phyloP scores from a whole-genome alignment of 1,140 invertebrate species.

The Micrasema longulum region DNA sequence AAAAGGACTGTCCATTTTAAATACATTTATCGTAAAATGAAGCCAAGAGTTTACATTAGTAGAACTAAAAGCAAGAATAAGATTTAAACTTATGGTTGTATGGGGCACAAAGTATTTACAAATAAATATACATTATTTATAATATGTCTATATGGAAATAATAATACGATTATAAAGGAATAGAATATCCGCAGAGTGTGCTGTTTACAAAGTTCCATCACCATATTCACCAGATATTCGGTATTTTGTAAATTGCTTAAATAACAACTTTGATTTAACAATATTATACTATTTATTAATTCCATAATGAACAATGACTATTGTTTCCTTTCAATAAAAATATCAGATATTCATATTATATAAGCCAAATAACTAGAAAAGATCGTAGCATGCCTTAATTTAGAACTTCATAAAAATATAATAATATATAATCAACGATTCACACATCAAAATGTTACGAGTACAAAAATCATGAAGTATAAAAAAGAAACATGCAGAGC shows the following conservation, averaged over 20 bases:
- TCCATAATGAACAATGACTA: slow-evolving; percentile 29
- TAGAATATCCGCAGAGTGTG: not conserved
- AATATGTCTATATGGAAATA: not conserved
- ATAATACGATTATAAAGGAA: no score
- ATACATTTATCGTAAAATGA: slow-evolving; percentile 4
- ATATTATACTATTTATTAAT: slow-evolving; percentile 35
- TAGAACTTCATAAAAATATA: slow-evolving; percentile 41
- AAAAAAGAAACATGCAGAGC: slow-evolving; percentile 37
- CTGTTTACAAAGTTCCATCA: not conserved
- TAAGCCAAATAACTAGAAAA: slow-evolving; percentile 43
- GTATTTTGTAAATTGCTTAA: not conserved
- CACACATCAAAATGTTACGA: slow-evolving; percentile 40
- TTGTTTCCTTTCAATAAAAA: slow-evolving; percentile 39
- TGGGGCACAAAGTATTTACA: slow-evolving; percentile 9
- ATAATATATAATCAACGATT: slow-evolving; percentile 33
- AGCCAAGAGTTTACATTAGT: slow-evolving; percentile 7
- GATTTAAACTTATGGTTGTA: not conserved
- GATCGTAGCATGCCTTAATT: slow-evolving; percentile 37
- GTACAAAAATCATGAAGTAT: slow-evolving; percentile 15
- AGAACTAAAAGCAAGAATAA: not conserved
- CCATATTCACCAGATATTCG: not conserved
- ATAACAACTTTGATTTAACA: slow-evolving; percentile 37
- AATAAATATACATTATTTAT: not conserved
- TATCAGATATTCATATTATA: slow-evolving; percentile 43
- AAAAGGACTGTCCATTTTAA: slow-evolving; percentile 10